Percentiles rank a stretch among this genome's conserved stretches.
These are phyloP conservation scores for Melopsittacus undulatus DNA, from an alignment of 2,797 vertebrate species.

Conservation along the genomic window DNA sequence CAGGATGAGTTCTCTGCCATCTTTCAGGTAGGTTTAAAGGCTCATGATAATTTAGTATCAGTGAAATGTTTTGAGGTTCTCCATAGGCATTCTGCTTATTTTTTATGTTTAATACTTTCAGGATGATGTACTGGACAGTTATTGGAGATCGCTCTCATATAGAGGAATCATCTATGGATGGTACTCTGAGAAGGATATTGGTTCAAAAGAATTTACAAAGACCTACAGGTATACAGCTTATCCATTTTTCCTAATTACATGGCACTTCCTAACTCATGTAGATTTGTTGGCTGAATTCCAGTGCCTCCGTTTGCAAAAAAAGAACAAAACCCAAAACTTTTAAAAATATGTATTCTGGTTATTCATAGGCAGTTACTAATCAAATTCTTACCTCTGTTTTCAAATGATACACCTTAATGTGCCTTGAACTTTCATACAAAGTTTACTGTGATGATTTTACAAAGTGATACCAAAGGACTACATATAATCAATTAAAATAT, in stretches of 20 bases:
- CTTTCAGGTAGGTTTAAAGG: not conserved
- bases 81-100: not conserved
- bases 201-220: conserved; percentile 94
- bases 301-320: not conserved
- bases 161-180: conserved; percentile 97
- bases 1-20: not conserved
- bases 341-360: not conserved
- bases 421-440: not conserved
- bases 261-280: not conserved
- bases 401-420: not conserved
- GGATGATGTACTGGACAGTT: conserved; percentile 99
- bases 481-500: not conserved
- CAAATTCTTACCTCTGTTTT: not conserved
- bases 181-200: conserved; percentile 90
- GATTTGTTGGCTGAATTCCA: not conserved
- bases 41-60: not conserved
- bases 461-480: not conserved
- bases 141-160: conserved; percentile 96
- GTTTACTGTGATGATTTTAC: not conserved
- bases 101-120: conserved; percentile 52
- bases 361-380: not conserved
- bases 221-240: conserved; percentile 86
- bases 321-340: not conserved
- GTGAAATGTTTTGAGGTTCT: not conserved
- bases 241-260: not conserved